Percentiles rank a stretch among this genome's conserved stretches.
Evolutionary conservation across 2,113 vertebrate species (phyloP).

Genomic region (Dunckerocampus dactyliophorus): DNA sequence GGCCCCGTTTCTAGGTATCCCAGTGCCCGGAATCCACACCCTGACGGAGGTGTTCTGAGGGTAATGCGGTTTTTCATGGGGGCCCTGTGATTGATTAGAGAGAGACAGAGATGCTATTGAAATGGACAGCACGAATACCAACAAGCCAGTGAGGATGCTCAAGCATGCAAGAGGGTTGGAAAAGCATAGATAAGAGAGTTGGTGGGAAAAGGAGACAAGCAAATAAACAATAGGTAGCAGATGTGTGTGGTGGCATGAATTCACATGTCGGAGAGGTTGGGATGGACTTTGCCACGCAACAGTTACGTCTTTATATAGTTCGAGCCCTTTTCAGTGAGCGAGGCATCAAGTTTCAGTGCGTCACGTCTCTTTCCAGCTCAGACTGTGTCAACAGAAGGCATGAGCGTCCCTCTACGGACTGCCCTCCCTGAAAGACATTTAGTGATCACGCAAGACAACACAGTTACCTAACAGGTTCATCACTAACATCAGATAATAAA

Average conservation of each 20-base stretch:
- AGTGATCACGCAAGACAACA: not conserved
- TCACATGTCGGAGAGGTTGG: constrained; percentile 28
- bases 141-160: constrained; percentile 51
- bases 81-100: constrained; percentile 51
- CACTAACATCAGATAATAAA: not conserved
- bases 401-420: constrained; percentile 17
- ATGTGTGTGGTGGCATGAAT: not conserved
- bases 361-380: constrained; percentile 46
- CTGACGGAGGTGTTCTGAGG: constrained; percentile 42
- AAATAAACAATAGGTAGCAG: constrained; percentile 21
- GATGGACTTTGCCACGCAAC: constrained; percentile 3
- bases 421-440: not conserved
- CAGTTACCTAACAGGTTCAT: constrained; percentile 7
- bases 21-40: constrained; percentile 46
- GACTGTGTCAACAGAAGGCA: constrained; percentile 37
- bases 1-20: constrained; percentile 56
- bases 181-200: constrained; percentile 26
- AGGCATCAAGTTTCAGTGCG: constrained; percentile 50
- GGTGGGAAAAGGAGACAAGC: constrained; percentile 24
- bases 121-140: constrained; percentile 44
- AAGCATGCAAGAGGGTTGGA: constrained; percentile 24
- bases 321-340: constrained; percentile 13
- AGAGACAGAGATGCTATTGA: constrained; percentile 62
- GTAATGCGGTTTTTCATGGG: constrained; percentile 30
- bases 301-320: constrained; percentile 62